These are phyloP conservation scores for Zaprionus bogoriensis DNA, from an alignment of 2,888 invertebrate genomes.

Conservation along the genomic window DNA sequence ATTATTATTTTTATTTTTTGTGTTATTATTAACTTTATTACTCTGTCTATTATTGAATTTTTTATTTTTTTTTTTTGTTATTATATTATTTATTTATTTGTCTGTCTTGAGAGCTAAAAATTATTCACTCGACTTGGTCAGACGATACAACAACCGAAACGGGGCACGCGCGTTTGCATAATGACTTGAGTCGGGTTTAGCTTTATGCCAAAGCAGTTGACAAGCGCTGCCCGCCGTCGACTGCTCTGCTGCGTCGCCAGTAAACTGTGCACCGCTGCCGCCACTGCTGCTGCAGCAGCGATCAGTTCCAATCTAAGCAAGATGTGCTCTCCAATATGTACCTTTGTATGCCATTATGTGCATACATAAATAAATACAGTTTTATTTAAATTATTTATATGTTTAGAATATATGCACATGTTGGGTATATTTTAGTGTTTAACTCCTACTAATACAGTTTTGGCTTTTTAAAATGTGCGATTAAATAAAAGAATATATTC, in stretches of 20 bases:
- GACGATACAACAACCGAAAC: slow-evolving; percentile 73
- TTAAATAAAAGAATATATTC: no score
- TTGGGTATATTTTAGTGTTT: no score
- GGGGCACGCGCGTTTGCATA: slow-evolving; percentile 78
- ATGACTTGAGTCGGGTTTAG: slow-evolving; percentile 74
- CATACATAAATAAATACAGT: no score
- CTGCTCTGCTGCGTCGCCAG: slow-evolving; percentile 16
- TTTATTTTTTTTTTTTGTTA: slow-evolving; percentile 1
- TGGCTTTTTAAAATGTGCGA: no score
- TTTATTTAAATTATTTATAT: no score
- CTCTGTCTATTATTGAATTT: not conserved
- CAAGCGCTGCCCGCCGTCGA: slow-evolving; percentile 16
- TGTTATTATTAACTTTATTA: not conserved
- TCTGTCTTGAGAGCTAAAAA: slow-evolving; percentile 8
- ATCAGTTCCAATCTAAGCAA: slow-evolving; percentile 16
- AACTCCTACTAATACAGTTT: no score
- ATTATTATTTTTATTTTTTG: not conserved
- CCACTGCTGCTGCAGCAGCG: not conserved
- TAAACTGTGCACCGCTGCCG: slow-evolving; percentile 18
- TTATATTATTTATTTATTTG: slow-evolving; percentile 1
- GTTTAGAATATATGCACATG: no score
- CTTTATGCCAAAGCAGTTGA: slow-evolving; percentile 68
- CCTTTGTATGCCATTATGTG: no score
- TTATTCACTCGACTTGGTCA: slow-evolving; percentile 31
- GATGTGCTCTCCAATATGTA: slow-evolving; percentile 12